Evolutionary conservation across 2,888 invertebrate genomes (phyloP).

Genomic region (Neoscelio sp.): DNA sequence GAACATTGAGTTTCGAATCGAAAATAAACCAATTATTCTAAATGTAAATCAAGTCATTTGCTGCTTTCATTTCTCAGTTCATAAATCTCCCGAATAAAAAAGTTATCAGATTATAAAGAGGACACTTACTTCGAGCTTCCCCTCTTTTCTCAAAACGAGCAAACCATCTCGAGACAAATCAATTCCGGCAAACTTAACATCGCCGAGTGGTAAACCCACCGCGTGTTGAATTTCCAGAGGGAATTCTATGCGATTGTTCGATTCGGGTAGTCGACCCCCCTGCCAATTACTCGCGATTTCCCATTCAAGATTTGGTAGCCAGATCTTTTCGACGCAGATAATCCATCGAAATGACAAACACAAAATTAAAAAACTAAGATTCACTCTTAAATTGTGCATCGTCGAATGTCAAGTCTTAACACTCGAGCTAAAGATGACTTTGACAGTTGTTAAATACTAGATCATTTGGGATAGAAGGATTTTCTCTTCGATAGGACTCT

Average conservation of each 20-base stretch:
- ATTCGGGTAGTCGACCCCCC: slow-evolving; percentile 69
- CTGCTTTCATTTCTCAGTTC: no score
- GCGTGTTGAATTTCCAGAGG: slow-evolving; percentile 77
- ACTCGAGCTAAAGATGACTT: no score
- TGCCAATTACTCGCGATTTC: slow-evolving; percentile 76
- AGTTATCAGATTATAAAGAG: slow-evolving; percentile 26
- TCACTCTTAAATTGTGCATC: not conserved
- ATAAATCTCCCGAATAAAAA: no score
- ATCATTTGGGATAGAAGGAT: no score
- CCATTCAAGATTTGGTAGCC: slow-evolving; percentile 80
- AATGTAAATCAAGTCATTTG: no score
- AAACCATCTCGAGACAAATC: slow-evolving; percentile 76
- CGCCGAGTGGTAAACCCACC: slow-evolving; percentile 74
- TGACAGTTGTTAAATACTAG: no score
- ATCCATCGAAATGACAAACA: not conserved
- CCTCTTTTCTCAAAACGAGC: slow-evolving; percentile 74
- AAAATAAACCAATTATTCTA: no score
- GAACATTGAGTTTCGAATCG: no score
- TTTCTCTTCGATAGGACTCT: no score
- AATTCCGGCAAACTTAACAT: slow-evolving; percentile 72
- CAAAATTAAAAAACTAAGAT: not conserved
- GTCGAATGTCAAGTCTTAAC: no score
- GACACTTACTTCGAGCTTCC: slow-evolving; percentile 71
- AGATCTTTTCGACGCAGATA: slow-evolving; percentile 72
- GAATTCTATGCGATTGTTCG: slow-evolving; percentile 75